These are phyloP conservation scores for Procambarus clarkii DNA, from an alignment of 1,140 invertebrate genomes.

Conservation along the genomic window DNA sequence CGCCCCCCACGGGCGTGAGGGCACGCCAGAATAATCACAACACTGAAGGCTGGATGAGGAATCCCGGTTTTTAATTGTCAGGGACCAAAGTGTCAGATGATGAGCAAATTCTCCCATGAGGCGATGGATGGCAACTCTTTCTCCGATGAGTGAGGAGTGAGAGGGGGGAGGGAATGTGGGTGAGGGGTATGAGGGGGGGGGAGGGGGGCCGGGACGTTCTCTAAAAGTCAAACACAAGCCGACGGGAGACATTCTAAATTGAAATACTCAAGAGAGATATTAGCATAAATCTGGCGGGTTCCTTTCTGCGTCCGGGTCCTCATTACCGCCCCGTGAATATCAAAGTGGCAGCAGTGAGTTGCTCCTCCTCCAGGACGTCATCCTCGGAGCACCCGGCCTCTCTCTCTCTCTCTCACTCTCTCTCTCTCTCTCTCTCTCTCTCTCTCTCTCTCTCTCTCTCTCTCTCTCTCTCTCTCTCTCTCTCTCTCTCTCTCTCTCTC, in stretches of 20 bases:
- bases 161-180: background rate
- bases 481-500: background rate
- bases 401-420: background rate
- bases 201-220: constrained; percentile 16
- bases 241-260: constrained; percentile 56
- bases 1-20: too few relatives aligned
- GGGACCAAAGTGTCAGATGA: too few relatives aligned
- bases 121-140: too few relatives aligned
- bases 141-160: too few relatives aligned
- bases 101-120: too few relatives aligned
- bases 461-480: background rate
- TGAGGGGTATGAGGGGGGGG: background rate
- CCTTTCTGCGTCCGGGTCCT: constrained; percentile 45
- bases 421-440: too few relatives aligned
- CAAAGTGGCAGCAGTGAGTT: background rate
- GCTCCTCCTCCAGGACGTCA: too few relatives aligned
- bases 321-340: constrained; percentile 44
- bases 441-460: too few relatives aligned
- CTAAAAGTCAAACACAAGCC: constrained; percentile 60
- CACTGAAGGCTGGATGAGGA: too few relatives aligned
- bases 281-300: constrained; percentile 58
- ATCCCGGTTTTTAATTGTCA: too few relatives aligned
- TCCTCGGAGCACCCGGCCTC: background rate
- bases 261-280: constrained; percentile 55
- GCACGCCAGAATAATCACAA: too few relatives aligned